A percentile compares a stretch with the other conserved stretches of the same genome.
Conservation (phyloP, 2,888 invertebrate species). For the Tenthredo notha region DNA sequence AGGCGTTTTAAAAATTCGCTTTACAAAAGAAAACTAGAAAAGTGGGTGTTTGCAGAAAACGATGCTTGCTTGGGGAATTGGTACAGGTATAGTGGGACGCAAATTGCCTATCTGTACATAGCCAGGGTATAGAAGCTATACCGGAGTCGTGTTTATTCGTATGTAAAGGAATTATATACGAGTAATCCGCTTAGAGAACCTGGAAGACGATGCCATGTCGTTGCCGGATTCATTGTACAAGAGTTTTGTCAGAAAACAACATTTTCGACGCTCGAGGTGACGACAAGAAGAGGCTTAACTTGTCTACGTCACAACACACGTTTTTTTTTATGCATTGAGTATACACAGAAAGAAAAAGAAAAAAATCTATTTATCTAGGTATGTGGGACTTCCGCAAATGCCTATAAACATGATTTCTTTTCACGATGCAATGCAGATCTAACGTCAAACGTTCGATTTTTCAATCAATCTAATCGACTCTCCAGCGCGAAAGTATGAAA, state of each 20-base stretch:
- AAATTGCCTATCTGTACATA: slow-evolving; percentile 1
- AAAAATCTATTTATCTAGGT: not conserved
- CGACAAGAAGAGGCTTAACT: slow-evolving; percentile 77
- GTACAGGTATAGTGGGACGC: slow-evolving; percentile 66
- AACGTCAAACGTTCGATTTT: not conserved
- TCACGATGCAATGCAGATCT: not conserved
- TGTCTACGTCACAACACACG: slow-evolving; percentile 74
- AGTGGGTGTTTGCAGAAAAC: slow-evolving; percentile 32
- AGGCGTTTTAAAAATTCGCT: slow-evolving; percentile 36
- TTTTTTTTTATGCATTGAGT: slow-evolving; percentile 31
- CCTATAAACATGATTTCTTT: not conserved
- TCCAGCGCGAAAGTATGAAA: not conserved
- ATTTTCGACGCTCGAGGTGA: slow-evolving; percentile 78
- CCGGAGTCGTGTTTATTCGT: slow-evolving; percentile 43
- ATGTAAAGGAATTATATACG: slow-evolving; percentile 55
- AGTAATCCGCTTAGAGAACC: slow-evolving; percentile 74
- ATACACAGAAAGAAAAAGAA: no score
- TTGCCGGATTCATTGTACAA: slow-evolving; percentile 72
- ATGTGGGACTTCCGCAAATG: not conserved
- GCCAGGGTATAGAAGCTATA: not conserved
- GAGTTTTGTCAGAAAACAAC: slow-evolving; percentile 77
- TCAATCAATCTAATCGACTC: not conserved
- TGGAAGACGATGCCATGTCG: slow-evolving; percentile 56
- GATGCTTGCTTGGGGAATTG: slow-evolving; percentile 57
- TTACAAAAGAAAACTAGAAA: slow-evolving; percentile 4